Evolutionary conservation across 2,888 invertebrate species (phyloP).

Genomic region (Micoletzkya japonica): DNA sequence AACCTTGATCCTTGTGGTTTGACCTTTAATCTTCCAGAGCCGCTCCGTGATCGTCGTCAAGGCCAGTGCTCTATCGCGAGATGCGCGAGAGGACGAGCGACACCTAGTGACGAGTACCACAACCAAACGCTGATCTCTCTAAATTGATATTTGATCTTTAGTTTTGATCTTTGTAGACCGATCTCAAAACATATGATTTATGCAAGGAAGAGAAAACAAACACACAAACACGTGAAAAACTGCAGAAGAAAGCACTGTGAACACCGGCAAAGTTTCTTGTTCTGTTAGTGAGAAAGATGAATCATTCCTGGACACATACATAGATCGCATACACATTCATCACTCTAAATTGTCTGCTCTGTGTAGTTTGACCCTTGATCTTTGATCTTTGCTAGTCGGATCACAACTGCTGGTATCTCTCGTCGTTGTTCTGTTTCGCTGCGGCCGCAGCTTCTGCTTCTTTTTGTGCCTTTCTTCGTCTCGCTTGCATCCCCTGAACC

Average conservation of each 20-base stretch:
- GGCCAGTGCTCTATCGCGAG: conserved; percentile 4
- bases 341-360: not conserved
- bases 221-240: too few species aligned
- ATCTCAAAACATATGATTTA: too few species aligned
- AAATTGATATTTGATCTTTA: conserved; percentile 28
- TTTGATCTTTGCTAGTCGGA: not conserved
- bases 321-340: not conserved
- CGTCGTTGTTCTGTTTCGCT: not conserved
- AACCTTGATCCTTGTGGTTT: not conserved
- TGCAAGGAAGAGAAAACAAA: too few species aligned
- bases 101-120: not conserved
- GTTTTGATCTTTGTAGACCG: not conserved
- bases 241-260: too few species aligned
- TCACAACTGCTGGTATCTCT: conserved; percentile 17
- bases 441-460: not conserved
- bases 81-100: conserved; percentile 12
- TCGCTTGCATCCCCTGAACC: too few species aligned
- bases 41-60: conserved; percentile 13
- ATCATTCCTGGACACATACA: not conserved
- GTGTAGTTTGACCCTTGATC: not conserved
- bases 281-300: too few species aligned
- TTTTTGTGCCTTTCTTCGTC: not conserved
- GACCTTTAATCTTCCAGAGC: not conserved
- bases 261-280: too few species aligned
- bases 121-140: conserved; percentile 22